Base-by-base conservation (phyloP, 1,140 invertebrate genomes). In the Aphis gossypii region DNA sequence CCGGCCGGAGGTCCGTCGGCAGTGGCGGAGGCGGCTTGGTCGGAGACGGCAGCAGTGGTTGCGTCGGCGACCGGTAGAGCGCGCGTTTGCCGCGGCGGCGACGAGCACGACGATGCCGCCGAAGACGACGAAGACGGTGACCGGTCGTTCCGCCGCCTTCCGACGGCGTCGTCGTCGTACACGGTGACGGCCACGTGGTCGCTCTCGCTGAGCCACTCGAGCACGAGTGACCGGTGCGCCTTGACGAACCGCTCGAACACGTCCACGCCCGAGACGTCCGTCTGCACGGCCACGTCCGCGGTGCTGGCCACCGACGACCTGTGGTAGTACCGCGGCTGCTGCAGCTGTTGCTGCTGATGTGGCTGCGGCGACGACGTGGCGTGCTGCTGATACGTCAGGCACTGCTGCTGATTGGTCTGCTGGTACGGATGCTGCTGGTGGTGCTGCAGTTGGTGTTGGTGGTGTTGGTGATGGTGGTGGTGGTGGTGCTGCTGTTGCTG, bases 201-300 rank as follows among this genome's bases (percentile, higher is more conserved):
- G 82, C 91, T 51, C 11, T 93, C 91, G 76, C 86, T 54, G 2
- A 93, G 76, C 91, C 91, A 93, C 44, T 84, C 91, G 35, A 93
- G 46, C 23, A 93, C 91, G n/a, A 93, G 82, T 20, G 76, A 38
- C 91, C 91, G 68, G 91, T 93, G 44, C 35, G 76, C 5, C 35
- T 84, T 93, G 48, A 93, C 91, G 76, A 93, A 93, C 82, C 76
- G 46, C 35, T 93, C 76, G 68, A 93, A 93, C 48, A 93, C 35
- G 76, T 83, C 68, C 76, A 41, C 68, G n/a, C 82, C 76, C 46
- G 91, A 51, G 8, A 54, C 35, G 91, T 93, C 91, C 30, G 91
- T 93, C 48, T 93, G 91, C 35, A 84, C 91, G 48, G 91, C 91
- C 91, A 35, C 91, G 76, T 93, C 91, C 35, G 6, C 76, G 23